Evolutionary conservation across 2,113 vertebrate genomes (phyloP).

Genomic region (Tiliqua scincoides): DNA sequence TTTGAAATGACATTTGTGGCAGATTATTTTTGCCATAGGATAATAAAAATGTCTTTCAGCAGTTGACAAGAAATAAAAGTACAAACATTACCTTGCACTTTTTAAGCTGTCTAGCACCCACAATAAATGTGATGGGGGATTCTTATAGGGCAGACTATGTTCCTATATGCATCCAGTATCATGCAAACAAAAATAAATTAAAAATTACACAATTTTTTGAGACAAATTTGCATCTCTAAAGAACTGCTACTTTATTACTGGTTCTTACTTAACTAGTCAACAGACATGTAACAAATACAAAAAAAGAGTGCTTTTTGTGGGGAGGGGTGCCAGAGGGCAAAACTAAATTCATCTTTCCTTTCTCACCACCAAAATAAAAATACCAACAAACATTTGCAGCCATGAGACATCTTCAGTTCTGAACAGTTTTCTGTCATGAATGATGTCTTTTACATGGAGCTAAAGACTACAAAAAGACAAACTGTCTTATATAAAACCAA

Average conservation of each 20-base stretch:
- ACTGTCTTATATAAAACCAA: background rate
- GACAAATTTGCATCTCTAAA: background rate
- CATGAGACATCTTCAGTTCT: constrained; percentile 18
- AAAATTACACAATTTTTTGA: background rate
- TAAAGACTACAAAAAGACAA: constrained; percentile 4
- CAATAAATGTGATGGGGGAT: background rate
- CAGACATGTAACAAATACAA: background rate
- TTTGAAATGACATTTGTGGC: too few relatives aligned
- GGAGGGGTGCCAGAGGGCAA: constrained; percentile 21
- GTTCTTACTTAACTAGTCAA: background rate
- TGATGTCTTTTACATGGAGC: constrained; percentile 16
- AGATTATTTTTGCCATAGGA: background rate
- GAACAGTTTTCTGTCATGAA: constrained; percentile 13
- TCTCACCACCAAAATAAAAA: background rate
- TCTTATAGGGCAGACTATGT: background rate
- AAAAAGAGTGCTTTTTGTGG: background rate
- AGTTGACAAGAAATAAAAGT: background rate
- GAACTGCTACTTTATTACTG: background rate
- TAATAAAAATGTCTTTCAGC: background rate
- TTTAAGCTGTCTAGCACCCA: too few relatives aligned
- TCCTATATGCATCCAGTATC: background rate
- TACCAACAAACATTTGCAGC: constrained; percentile 17
- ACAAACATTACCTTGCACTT: too few relatives aligned
- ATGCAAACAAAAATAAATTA: background rate
- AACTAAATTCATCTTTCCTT: background rate